Evolutionary conservation across 1,140 invertebrate genomes (phyloP).

Genomic region (Bombus polaris): DNA sequence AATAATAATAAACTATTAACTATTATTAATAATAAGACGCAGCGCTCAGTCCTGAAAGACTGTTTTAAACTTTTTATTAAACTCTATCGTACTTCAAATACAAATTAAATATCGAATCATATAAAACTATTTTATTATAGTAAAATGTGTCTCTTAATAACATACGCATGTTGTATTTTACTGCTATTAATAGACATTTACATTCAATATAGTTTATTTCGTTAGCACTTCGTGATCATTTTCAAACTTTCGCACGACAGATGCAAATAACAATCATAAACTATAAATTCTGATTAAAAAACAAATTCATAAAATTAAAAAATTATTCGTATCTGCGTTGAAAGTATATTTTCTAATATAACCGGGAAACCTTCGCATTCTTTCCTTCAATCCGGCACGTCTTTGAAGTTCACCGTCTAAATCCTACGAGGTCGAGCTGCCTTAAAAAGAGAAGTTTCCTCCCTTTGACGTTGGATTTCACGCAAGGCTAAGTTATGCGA

Average conservation of each 20-base stretch:
- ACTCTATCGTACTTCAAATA: neutral
- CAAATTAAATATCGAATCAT: neutral
- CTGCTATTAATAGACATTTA: neutral
- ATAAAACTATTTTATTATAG: neutral
- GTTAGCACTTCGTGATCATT: no score
- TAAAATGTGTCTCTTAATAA: neutral
- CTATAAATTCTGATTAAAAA: neutral
- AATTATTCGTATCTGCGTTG: neutral
- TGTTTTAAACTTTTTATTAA: neutral
- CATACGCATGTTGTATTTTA: neutral
- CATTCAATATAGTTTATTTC: no score
- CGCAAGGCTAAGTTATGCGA: conserved; percentile 78
- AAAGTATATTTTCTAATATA: neutral
- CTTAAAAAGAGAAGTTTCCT: conserved; percentile 60
- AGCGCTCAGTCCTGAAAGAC: neutral
- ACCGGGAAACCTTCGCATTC: neutral
- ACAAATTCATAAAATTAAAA: neutral
- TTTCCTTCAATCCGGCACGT: conserved; percentile 5
- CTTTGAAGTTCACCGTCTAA: conserved; percentile 53
- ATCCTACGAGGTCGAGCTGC: conserved; percentile 34
- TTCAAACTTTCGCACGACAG: neutral
- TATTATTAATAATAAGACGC: no score
- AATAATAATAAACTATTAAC: no score
- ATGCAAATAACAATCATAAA: neutral
- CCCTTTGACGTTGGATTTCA: conserved; percentile 78